phyloP scores from a whole-genome alignment of 2,113 vertebrate genomes.

The Ochotona curzoniae region DNA sequence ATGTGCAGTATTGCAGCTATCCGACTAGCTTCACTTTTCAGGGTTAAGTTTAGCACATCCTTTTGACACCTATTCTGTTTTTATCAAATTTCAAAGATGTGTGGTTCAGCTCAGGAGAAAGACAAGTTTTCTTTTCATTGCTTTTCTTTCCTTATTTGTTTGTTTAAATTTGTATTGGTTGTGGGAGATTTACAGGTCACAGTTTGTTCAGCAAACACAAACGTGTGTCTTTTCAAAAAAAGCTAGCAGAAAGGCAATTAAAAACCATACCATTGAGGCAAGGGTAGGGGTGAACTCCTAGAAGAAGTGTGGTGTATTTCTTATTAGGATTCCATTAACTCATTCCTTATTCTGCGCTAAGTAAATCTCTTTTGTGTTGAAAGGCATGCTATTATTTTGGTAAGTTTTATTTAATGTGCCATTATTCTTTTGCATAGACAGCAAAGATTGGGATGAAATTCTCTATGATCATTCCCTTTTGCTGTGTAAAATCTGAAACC shows the following conservation, averaged over 20 bases:
- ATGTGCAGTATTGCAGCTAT: not conserved
- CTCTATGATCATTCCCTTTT: constrained; percentile 1
- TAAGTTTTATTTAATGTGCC: constrained; percentile 56
- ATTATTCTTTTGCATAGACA: not conserved
- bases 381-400: constrained; percentile 22
- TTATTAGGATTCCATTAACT: not conserved
- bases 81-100: constrained; percentile 69
- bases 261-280: constrained; percentile 47
- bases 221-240: constrained; percentile 44
- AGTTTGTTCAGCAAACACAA: constrained; percentile 25
- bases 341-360: constrained; percentile 19
- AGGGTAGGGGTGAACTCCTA: not conserved
- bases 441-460: not conserved
- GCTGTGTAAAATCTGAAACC: not conserved
- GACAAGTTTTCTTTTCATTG: constrained; percentile 52
- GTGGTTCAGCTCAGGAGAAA: constrained; percentile 33
- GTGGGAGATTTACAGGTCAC: not conserved
- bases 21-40: constrained; percentile 16
- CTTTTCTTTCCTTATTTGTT: too few species aligned
- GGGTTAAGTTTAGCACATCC: constrained; percentile 28
- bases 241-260: constrained; percentile 20
- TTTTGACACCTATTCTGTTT: constrained; percentile 54
- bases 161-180: not conserved
- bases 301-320: constrained; percentile 29
- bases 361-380: constrained; percentile 25